Evolutionary conservation across 2,113 vertebrate genomes (phyloP).

Genomic region (Puffinus mauretanicus): DNA sequence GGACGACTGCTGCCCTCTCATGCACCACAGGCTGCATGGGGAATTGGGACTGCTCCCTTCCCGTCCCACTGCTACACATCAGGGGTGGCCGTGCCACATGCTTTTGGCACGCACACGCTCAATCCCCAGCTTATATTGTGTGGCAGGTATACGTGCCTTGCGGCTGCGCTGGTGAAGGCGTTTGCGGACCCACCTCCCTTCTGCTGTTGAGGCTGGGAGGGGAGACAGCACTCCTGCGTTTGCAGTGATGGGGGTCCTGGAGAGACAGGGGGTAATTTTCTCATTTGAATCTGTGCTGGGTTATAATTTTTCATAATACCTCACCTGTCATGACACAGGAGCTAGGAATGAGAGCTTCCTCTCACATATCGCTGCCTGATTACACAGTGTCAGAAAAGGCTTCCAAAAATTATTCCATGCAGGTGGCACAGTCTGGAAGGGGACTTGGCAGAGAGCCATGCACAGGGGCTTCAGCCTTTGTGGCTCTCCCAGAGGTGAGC

Average conservation of each 20-base stretch:
- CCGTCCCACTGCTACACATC: no score
- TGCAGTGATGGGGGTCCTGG: neutral
- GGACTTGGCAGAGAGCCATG: neutral
- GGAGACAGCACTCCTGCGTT: neutral
- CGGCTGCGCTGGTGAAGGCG: accelerated
- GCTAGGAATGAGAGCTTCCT: constrained; percentile 16
- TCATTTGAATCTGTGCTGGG: constrained; percentile 41
- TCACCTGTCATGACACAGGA: constrained; percentile 32
- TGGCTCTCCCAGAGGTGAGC: accelerated
- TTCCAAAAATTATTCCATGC: constrained; percentile 27
- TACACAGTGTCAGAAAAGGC: constrained; percentile 33
- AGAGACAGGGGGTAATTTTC: constrained; percentile 50
- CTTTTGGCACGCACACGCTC: neutral
- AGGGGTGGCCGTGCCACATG: accelerated
- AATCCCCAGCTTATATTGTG: accelerated
- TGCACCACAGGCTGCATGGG: no score
- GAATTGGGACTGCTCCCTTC: neutral
- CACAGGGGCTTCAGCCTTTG: neutral
- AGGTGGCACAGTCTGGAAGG: neutral
- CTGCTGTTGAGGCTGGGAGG: neutral
- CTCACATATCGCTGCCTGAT: constrained; percentile 41
- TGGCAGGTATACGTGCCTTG: accelerated
- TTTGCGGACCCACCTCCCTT: neutral
- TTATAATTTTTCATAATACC: constrained; percentile 56
- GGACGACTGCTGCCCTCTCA: neutral